Base-by-base conservation (phyloP, 2,888 invertebrate species). In the Steinernema carpocapsae region DNA sequence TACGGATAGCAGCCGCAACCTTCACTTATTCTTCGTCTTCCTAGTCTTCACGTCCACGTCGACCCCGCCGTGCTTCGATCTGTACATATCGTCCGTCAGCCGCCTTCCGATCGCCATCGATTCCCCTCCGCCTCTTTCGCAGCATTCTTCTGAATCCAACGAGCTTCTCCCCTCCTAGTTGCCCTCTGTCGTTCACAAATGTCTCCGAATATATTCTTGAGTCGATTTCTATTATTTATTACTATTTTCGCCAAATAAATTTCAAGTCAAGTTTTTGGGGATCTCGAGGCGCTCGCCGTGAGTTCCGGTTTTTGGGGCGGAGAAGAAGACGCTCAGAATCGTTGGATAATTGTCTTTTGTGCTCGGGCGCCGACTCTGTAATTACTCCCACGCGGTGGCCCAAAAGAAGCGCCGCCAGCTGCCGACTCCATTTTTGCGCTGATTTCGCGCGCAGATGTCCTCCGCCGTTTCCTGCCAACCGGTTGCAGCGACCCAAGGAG, bases 401-500 rank as follows among this genome's bases (percentile, higher is more conserved):
- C 32, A 22, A 26, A 64, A 37, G 26, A 26, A 24, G 22, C 56
- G 56, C 56, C 56, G 56, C 26, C 64, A 64, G 64, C 64, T 64
- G 64, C 64, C 10, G 64, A 17, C n/a, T 32, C 64, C 64, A 48
- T 48, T 48, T 48, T 48, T 48, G 48, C 48, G 19, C n/a, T 19
- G 48, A 48, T 48, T 64, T 64, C 43, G 48, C 43, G 56, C 52
- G 42, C 73, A 73, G 59, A 51, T 74, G 74, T 59, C 71, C 42
- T 73, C 75, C 37, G 37, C 37, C 19, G 56, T 70, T 24, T 37
- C 37, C 71, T 45, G 51, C 71, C 72, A 72, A 14, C 75, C 75
- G 59, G 56, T 73, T 56, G 70, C 75, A 37, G 51, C 75, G 43
- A 75, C 51, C 52, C 64, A 37, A 70, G 26, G 73, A 72, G 52